Base-by-base conservation (phyloP, 2,888 invertebrate genomes). In the Xanthia togata region DNA sequence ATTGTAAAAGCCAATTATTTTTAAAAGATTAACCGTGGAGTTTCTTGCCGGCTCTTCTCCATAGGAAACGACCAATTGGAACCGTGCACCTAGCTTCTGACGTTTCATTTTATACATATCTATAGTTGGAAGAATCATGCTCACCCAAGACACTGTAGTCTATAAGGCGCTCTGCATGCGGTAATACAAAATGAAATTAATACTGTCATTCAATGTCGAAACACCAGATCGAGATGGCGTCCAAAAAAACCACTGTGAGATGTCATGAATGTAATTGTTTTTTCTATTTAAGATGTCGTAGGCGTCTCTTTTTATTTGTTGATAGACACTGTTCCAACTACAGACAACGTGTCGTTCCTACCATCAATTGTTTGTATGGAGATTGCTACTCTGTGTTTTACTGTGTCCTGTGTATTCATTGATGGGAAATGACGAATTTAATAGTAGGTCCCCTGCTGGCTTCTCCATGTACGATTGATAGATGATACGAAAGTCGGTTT, bases 391-490 rank as follows among this genome's bases (percentile, higher is more conserved):
- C 79, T 12, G 80, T 72, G 79, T 78, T 57, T 67, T 72, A 41
- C 20, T 35, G 79, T 79, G 83, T 84, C 50, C 70, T 23, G 59
- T 31, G 79, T 79, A 82, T 84, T 73, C 82, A 71, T 78, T 79
- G 85, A 76, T 88, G 88, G 89, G 89, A 89, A 91, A 88, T 86
- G 88, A 89, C 88, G 89, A 92, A 93, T 94, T 94, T 93, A 94
- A 95, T 93, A 94, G 92, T 82, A 90, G 91, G 90, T 72, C 93
- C 90, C 95, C 95, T 91, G 95, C 95, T 94, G 95, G 85, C 84
- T 82, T 87, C 85, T 88, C 91, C 91, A 94, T 93, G 93, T 94
- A 93, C 94, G 96, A 96, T 96, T 95, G 94, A 96, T 95, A 93
- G 94, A 92, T 92, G 96, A 96, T 96, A 96, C 90, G 91, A 89